Percentiles rank a stretch among this genome's conserved stretches.
Evolutionary conservation across 2,113 vertebrate genomes (phyloP).

Genomic region (Beaufortia kweichowensis): DNA sequence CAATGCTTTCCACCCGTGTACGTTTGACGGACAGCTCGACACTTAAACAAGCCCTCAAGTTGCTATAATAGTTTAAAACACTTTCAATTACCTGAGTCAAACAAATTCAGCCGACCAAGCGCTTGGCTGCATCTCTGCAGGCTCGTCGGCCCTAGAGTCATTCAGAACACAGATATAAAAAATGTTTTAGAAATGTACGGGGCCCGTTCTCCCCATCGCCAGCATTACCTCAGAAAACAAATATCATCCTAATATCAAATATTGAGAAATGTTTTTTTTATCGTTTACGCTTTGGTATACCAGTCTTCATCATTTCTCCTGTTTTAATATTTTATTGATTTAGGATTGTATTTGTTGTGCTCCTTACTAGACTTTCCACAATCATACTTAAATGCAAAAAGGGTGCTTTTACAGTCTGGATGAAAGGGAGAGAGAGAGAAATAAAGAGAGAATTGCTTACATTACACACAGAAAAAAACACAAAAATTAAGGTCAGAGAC

Average conservation of each 20-base stretch:
- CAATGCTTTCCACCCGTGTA: conserved; percentile 90
- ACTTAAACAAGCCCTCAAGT: conserved; percentile 99
- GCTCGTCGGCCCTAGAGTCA: conserved; percentile 50
- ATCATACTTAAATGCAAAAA: conserved; percentile 29
- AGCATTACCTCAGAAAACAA: neutral
- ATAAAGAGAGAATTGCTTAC: conserved; percentile 29
- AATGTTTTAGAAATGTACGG: neutral
- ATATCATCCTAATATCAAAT: neutral
- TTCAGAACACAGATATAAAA: conserved; percentile 12
- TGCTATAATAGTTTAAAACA: conserved; percentile 99
- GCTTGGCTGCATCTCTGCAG: conserved; percentile 76
- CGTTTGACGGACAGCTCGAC: conserved; percentile 96
- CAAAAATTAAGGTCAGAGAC: conserved; percentile 49
- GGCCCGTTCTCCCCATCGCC: neutral
- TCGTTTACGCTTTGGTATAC: neutral
- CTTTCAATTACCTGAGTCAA: conserved; percentile 99
- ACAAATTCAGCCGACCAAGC: conserved; percentile 93
- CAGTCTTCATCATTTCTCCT: neutral
- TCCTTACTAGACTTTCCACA: conserved; percentile 7
- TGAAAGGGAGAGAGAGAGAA: neutral
- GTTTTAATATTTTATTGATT: conserved; percentile 14
- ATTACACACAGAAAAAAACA: conserved; percentile 6
- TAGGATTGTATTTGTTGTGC: neutral
- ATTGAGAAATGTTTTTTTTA: neutral
- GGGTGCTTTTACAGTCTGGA: conserved; percentile 19